Base-by-base conservation (phyloP, 1,140 invertebrate genomes). In the Macrobrachium nipponense region DNA sequence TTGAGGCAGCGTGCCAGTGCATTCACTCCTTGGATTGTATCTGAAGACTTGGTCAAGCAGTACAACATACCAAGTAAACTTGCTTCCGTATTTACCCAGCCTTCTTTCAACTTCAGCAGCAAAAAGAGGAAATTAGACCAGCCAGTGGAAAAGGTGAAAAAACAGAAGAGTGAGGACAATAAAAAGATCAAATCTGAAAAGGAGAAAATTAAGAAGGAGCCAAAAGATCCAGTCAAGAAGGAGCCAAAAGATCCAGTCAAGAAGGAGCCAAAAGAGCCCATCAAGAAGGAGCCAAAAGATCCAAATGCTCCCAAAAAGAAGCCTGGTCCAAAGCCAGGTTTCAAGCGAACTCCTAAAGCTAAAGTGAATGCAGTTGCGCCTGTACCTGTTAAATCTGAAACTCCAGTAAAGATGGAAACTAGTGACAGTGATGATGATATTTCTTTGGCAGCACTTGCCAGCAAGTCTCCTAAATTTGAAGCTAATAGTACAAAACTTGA, bases 381-480 rank as follows among this genome's bases (percentile, higher is more conserved):
- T 51, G 14, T 27, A 60, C 59, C 84, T 11, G 6, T 14, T 2
- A 79, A 60, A 43, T n/a, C 23, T 23, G 44, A 44, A 1, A 75
- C 58, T 20, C 51, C 12, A 18, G 84, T 80, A 36, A 85, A 85
- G 23, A 64, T 61, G 3, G 77, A 80, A 23, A 23, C 59, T 14
- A 86, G 84, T 80, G 84, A 86, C 59, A 86, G 84, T 75, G 84
- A 86, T 58, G 84, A 86, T 72, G 68, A 86, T 62, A 43, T 86
- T 36, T 79, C 77, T 43, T 59, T 86, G 36, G 84, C 84, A 58
- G 84, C 80, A 5, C 58, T 86, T 23, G 84, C 84, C n/a, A 80
- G 68, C 27, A 51, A 58, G 12, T 61, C 64, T 44, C 44, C 70
- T n/a, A 86, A 86, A 60, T 11, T 86, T n/a, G 78, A 86, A 51